Conservation (phyloP, 1,140 invertebrate species). For the Lepidurus arcticus region DNA sequence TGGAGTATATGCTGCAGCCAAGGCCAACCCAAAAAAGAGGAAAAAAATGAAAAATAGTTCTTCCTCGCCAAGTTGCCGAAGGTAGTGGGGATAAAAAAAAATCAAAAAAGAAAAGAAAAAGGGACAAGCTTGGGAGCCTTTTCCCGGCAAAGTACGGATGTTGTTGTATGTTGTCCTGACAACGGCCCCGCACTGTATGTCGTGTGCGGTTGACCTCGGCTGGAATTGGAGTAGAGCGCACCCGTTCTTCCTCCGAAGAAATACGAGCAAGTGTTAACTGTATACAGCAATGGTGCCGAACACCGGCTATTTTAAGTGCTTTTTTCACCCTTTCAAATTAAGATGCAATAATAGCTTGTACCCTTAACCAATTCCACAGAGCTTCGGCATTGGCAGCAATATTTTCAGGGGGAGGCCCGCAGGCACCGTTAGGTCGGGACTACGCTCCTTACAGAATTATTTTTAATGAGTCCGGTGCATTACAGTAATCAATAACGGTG, state of each 20-base stretch:
- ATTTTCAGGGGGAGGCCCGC: no score
- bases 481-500: neutral
- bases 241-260: no score
- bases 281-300: no score
- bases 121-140: neutral
- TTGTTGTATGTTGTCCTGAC: slow-evolving; percentile 18
- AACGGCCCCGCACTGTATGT: neutral
- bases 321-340: no score
- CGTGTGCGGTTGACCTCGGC: neutral
- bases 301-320: no score
- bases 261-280: no score
- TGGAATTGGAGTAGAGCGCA: neutral
- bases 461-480: no score
- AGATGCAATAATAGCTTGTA: no score
- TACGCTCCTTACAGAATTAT: no score
- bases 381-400: no score
- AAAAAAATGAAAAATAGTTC: neutral
- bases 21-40: neutral
- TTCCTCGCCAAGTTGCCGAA: neutral
- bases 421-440: no score
- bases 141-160: neutral
- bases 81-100: neutral
- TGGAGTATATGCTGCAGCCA: neutral
- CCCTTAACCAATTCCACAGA: no score
- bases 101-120: neutral